These are phyloP conservation scores for Podarcis muralis DNA, from an alignment of 2,113 vertebrate genomes.

Conservation along the genomic window DNA sequence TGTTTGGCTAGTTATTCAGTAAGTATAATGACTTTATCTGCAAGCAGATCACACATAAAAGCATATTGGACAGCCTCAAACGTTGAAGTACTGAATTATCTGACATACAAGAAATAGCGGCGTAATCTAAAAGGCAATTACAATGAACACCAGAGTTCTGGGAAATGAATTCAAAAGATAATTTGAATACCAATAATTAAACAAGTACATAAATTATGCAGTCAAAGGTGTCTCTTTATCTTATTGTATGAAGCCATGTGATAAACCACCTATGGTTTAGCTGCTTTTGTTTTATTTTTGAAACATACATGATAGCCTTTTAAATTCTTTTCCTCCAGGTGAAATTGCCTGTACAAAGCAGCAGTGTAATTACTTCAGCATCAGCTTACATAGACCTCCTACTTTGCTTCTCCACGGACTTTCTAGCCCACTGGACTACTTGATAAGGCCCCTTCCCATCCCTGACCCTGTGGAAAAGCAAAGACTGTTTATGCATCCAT, in stretches of 20 bases:
- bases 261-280: not conserved
- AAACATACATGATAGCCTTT: not conserved
- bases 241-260: not conserved
- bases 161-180: not conserved
- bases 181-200: not conserved
- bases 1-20: constrained; percentile 4
- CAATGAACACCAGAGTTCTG: not conserved
- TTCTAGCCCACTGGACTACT: not conserved
- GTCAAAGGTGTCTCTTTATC: not conserved
- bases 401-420: not conserved
- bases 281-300: not conserved
- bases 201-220: not conserved
- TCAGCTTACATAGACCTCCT: not conserved
- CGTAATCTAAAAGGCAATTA: not conserved
- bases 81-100: not conserved
- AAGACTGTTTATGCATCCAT: too few relatives aligned
- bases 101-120: not conserved
- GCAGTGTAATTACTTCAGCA: not conserved
- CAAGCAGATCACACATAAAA: not conserved
- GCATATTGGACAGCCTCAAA: not conserved
- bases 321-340: not conserved
- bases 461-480: too few relatives aligned
- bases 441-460: too few relatives aligned
- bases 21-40: not conserved
- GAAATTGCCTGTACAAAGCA: not conserved